These are phyloP conservation scores for Megaustenia siamemsis DNA, from an alignment of 2,888 invertebrate genomes.

Conservation along the genomic window DNA sequence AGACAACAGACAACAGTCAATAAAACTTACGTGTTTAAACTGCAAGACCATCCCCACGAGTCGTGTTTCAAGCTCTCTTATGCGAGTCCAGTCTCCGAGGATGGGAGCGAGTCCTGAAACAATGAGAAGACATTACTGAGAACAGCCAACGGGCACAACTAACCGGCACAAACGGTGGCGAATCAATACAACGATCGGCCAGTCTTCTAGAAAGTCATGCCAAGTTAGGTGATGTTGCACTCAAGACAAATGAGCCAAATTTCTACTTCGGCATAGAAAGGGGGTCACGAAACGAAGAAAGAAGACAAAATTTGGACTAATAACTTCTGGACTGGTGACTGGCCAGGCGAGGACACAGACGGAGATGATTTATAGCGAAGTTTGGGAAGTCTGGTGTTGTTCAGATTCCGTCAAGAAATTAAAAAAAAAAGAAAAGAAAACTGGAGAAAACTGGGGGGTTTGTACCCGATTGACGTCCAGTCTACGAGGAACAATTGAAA, in stretches of 20 bases:
- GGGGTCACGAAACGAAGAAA: not conserved
- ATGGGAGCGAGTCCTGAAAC: not conserved
- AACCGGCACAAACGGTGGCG: not conserved
- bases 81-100: not conserved
- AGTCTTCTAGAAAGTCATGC: not conserved
- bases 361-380: no score
- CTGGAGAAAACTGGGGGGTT: no score
- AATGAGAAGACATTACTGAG: constrained; percentile 7
- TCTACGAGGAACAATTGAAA: no score
- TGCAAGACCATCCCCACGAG: not conserved
- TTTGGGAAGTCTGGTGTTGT: no score
- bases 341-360: not conserved
- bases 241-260: not conserved
- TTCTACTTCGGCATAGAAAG: not conserved
- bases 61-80: not conserved
- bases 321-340: not conserved
- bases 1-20: no score
- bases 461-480: no score
- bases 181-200: constrained; percentile 26
- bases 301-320: not conserved
- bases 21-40: not conserved
- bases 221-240: not conserved
- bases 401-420: no score
- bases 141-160: not conserved
- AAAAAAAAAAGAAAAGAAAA: no score